Evolutionary conservation across 2,888 invertebrate genomes (phyloP).

Genomic region (Biston stratarius): DNA sequence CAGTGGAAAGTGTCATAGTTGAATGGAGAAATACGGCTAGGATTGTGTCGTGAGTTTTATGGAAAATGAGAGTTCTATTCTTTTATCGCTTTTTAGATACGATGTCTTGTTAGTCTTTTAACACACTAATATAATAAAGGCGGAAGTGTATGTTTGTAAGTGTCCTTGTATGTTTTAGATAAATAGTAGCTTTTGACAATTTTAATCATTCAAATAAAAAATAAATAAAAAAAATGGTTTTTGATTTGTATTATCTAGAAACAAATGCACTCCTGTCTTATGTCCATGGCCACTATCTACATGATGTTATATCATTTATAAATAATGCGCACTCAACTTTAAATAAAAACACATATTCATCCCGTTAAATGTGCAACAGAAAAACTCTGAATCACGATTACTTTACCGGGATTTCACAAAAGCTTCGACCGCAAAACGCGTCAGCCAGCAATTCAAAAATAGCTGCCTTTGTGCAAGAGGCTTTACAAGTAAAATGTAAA

Average conservation of each 20-base stretch:
- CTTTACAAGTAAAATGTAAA: constrained; percentile 11
- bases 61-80: not conserved
- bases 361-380: constrained; percentile 1
- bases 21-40: constrained; percentile 30
- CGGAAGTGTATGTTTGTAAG: no score
- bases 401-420: constrained; percentile 12
- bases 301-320: no score
- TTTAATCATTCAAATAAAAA: no score
- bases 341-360: not conserved
- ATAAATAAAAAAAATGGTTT: no score
- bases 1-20: constrained; percentile 49
- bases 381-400: constrained; percentile 6
- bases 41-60: constrained; percentile 6
- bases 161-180: no score
- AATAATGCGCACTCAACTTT: not conserved
- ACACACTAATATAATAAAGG: no score
- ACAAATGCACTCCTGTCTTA: no score
- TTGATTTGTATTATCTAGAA: no score
- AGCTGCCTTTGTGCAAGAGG: constrained; percentile 8
- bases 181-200: no score
- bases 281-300: no score
- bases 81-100: not conserved
- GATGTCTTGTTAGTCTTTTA: no score
- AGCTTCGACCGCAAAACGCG: constrained; percentile 6
- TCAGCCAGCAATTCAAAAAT: constrained; percentile 12